These are phyloP conservation scores for Trissonchulus sp. DNA, from an alignment of 2,888 invertebrate species.

Conservation along the genomic window DNA sequence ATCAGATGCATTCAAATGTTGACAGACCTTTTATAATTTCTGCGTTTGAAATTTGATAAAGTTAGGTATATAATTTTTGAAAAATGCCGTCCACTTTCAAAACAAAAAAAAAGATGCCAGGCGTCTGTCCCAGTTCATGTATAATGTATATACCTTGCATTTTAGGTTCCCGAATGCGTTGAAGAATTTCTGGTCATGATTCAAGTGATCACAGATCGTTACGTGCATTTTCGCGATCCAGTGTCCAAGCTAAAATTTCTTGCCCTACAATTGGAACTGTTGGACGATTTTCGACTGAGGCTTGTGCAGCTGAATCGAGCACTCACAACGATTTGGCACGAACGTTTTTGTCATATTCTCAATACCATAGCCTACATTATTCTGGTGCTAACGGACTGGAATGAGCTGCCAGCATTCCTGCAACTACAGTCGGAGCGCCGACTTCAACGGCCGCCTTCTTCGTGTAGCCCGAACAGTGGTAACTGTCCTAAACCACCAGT, in stretches of 20 bases:
- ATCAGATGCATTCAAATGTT: too few relatives aligned
- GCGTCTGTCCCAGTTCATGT: too few relatives aligned
- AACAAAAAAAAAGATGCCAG: too few relatives aligned
- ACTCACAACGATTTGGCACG: background rate
- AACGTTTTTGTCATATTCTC: background rate
- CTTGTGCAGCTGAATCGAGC: conserved; percentile 69
- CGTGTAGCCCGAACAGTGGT: background rate
- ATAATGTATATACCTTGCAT: conserved; percentile 20
- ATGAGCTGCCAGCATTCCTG: conserved; percentile 23
- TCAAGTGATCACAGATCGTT: conserved; percentile 57
- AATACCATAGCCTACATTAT: conserved; percentile 22
- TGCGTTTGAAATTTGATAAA: background rate
- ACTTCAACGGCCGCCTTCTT: too few relatives aligned
- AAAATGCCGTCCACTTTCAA: too few relatives aligned
- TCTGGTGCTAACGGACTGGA: conserved; percentile 21
- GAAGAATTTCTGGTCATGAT: conserved; percentile 54
- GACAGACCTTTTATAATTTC: conserved; percentile 11
- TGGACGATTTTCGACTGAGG: conserved; percentile 82
- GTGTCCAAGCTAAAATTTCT: conserved; percentile 66
- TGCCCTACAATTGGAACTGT: conserved; percentile 75
- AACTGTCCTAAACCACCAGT: too few relatives aligned
- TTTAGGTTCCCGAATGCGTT: conserved; percentile 52
- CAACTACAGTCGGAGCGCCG: background rate
- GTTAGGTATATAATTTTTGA: background rate
- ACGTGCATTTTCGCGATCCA: conserved; percentile 35